Percentiles rank a stretch among this genome's conserved stretches.
phyloP scores from a whole-genome alignment of 2,888 invertebrate genomes.

The Smittia aterrima region DNA sequence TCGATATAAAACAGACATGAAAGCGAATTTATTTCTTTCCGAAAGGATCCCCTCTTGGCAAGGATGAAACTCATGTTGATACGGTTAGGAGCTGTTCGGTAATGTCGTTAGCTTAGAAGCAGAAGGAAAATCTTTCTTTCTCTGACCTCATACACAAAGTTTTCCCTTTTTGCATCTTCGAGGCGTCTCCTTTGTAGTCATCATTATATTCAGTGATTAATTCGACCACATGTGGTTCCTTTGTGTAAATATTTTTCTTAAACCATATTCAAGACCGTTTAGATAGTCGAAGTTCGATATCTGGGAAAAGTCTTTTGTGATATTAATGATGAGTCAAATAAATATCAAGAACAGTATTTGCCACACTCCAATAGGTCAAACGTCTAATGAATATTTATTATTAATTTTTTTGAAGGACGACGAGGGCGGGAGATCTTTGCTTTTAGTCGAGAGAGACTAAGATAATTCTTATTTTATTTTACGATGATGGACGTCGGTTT shows the following conservation, averaged over 20 bases:
- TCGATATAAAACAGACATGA: constrained; percentile 29
- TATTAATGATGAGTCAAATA: not conserved
- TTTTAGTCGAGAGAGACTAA: not conserved
- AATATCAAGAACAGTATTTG: too few relatives aligned
- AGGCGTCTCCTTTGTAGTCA: not conserved
- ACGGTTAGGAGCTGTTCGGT: too few relatives aligned
- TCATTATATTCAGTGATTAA: constrained; percentile 32
- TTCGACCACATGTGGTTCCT: constrained; percentile 26
- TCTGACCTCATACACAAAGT: not conserved
- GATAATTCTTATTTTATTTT: too few relatives aligned
- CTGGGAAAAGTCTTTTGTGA: not conserved
- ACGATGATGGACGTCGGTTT: not conserved
- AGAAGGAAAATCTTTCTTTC: not conserved
- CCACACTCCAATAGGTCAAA: not conserved
- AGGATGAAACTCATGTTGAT: too few relatives aligned
- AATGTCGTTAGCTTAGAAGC: not conserved
- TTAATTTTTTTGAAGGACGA: not conserved
- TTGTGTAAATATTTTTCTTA: not conserved
- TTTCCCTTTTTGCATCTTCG: not conserved
- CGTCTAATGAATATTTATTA: not conserved
- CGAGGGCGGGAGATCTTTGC: not conserved
- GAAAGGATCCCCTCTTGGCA: too few relatives aligned
- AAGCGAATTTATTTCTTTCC: not conserved
- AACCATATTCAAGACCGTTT: too few relatives aligned
- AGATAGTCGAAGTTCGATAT: too few relatives aligned